Evolutionary conservation across 2,888 invertebrate genomes (phyloP).

Genomic region (Drosophila atroscutellata): DNA sequence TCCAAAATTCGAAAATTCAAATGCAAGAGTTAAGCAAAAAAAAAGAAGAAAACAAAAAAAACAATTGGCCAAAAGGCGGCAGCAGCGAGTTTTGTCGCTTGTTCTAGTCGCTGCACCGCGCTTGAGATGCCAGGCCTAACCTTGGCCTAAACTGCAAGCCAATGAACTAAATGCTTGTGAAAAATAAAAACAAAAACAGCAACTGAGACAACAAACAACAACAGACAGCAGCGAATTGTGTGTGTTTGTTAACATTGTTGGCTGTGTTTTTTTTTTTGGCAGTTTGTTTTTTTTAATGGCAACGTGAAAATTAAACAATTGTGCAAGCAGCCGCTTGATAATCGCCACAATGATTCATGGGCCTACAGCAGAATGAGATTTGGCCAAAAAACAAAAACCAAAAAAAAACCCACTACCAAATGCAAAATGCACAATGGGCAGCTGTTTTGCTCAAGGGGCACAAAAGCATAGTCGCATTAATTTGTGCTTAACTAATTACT

Average conservation of each 20-base stretch:
- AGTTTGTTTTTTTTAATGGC: slow-evolving; percentile 58
- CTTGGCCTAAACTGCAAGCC: slow-evolving; percentile 83
- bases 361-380: slow-evolving; percentile 42
- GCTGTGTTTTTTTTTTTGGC: slow-evolving; percentile 51
- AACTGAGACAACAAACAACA: slow-evolving; percentile 28
- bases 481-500: slow-evolving; percentile 60
- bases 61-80: slow-evolving; percentile 27
- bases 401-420: neutral
- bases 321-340: slow-evolving; percentile 74
- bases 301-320: slow-evolving; percentile 81
- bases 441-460: slow-evolving; percentile 45
- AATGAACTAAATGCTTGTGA: slow-evolving; percentile 82
- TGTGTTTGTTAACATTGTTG: slow-evolving; percentile 59
- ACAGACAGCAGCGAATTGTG: slow-evolving; percentile 34
- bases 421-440: slow-evolving; percentile 44
- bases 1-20: slow-evolving; percentile 20
- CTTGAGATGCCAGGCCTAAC: slow-evolving; percentile 73
- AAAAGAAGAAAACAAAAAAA: neutral
- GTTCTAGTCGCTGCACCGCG: slow-evolving; percentile 67
- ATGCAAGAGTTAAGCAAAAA: slow-evolving; percentile 29
- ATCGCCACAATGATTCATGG: slow-evolving; percentile 75
- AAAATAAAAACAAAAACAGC: slow-evolving; percentile 12
- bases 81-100: slow-evolving; percentile 57
- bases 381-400: slow-evolving; percentile 28
- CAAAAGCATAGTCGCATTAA: slow-evolving; percentile 37